phyloP scores from a whole-genome alignment of 1,140 invertebrate species.

The Drosophila trapezifrons region DNA sequence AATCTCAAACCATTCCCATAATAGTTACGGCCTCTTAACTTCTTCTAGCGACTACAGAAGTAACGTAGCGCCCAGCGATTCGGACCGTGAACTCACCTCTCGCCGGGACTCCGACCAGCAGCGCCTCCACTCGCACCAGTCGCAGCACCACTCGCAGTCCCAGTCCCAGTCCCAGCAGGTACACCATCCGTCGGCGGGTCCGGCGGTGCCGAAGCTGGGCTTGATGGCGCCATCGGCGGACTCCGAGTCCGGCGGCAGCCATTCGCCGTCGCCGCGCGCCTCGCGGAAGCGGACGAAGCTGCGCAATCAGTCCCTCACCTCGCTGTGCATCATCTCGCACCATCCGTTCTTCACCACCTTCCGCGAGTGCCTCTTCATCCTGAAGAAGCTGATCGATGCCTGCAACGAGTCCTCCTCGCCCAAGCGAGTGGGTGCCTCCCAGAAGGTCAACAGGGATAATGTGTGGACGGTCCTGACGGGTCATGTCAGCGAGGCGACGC shows the following conservation, averaged over 20 bases:
- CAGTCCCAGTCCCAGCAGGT: slow-evolving; percentile 15
- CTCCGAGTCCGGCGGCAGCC: slow-evolving; percentile 94
- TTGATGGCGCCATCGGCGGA: slow-evolving; percentile 89
- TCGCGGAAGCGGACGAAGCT: slow-evolving; percentile 91
- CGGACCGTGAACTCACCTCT: slow-evolving; percentile 91
- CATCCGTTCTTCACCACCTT: slow-evolving; percentile 99
- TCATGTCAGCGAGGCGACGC: slow-evolving; percentile 90
- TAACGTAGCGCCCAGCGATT: slow-evolving; percentile 94
- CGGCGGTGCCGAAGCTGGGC: slow-evolving; percentile 86
- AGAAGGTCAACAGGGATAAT: slow-evolving; percentile 90
- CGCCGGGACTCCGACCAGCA: slow-evolving; percentile 87
- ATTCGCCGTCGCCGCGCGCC: slow-evolving; percentile 92
- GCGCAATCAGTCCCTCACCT: slow-evolving; percentile 96
- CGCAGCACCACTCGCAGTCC: slow-evolving; percentile 19
- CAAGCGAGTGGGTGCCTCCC: slow-evolving; percentile 93
- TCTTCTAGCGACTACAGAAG: slow-evolving; percentile 95
- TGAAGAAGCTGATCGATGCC: slow-evolving; percentile 97
- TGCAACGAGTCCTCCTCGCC: slow-evolving; percentile 97
- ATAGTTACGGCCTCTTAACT: slow-evolving; percentile 84
- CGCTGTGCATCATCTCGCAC: slow-evolving; percentile 98
- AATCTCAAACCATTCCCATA: slow-evolving; percentile 78
- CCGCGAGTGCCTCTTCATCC: slow-evolving; percentile 97
- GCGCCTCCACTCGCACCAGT: slow-evolving; percentile 55
- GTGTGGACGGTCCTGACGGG: slow-evolving; percentile 94
- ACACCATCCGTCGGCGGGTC: slow-evolving; percentile 38